Percentiles rank a stretch among this genome's conserved stretches.
Conservation (phyloP, 2,113 vertebrate genomes). For the Lipophrys pholis region DNA sequence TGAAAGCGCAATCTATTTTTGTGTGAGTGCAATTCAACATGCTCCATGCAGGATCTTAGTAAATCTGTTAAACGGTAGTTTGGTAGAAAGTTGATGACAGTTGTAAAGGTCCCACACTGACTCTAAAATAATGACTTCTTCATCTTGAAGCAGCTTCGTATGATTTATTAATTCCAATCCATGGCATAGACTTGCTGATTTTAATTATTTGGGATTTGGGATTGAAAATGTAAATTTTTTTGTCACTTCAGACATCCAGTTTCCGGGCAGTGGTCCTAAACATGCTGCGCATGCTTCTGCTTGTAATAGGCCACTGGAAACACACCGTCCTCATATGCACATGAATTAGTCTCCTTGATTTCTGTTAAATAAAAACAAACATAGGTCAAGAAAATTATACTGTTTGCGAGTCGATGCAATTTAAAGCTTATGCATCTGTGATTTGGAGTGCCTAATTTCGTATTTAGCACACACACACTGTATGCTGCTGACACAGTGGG, state of each 20-base stretch:
- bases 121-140: constrained; percentile 26
- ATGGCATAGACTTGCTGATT: constrained; percentile 41
- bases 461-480: not conserved
- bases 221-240: constrained; percentile 44
- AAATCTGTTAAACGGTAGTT: not conserved
- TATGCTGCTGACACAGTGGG: constrained; percentile 3
- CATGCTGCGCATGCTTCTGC: constrained; percentile 43
- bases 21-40: too few species aligned
- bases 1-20: too few species aligned
- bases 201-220: constrained; percentile 30
- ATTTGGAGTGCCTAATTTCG: not conserved
- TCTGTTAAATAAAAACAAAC: constrained; percentile 1
- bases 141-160: constrained; percentile 34
- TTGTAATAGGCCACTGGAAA: constrained; percentile 1
- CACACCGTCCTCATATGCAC: not conserved
- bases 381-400: not conserved
- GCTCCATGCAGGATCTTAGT: too few species aligned
- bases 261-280: constrained; percentile 32
- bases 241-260: constrained; percentile 52
- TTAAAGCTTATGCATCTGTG: constrained; percentile 3
- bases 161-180: constrained; percentile 54
- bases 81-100: constrained; percentile 7
- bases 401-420: not conserved
- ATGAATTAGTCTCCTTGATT: not conserved
- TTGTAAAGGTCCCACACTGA: constrained; percentile 9